Conservation (phyloP, 2,113 vertebrate genomes). For the Petrocephalus microphthalmus region DNA sequence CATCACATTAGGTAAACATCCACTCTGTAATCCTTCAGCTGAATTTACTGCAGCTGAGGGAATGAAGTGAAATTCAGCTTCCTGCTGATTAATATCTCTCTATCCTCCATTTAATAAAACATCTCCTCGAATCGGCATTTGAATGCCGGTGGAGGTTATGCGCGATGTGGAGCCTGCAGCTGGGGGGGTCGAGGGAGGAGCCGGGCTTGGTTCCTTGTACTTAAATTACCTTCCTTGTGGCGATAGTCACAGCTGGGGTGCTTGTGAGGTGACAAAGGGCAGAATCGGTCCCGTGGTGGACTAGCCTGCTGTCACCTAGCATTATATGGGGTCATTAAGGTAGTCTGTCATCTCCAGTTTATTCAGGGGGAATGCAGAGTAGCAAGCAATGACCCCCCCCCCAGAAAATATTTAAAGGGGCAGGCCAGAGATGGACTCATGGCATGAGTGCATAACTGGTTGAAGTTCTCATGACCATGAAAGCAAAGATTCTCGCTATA, state of each 20-base stretch:
- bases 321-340: slow-evolving; percentile 44
- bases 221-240: neutral
- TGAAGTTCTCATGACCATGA: neutral
- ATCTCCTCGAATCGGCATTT: neutral
- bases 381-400: slow-evolving; percentile 42
- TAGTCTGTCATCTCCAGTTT: slow-evolving; percentile 52
- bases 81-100: neutral
- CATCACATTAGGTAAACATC: neutral
- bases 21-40: slow-evolving; percentile 5
- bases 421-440: neutral
- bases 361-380: slow-evolving; percentile 50
- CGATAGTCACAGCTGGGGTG: neutral
- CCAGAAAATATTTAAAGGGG: neutral
- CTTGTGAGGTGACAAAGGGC: slow-evolving; percentile 33
- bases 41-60: neutral
- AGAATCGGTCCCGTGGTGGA: slow-evolving; percentile 42
- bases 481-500: neutral
- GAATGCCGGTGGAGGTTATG: neutral
- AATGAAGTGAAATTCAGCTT: neutral
- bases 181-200: neutral
- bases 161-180: neutral
- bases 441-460: neutral
- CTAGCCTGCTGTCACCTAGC: slow-evolving; percentile 26
- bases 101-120: neutral
- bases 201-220: neutral